A percentile compares a stretch with the other conserved stretches of the same genome.
These are phyloP conservation scores for Crambe crambe DNA, from an alignment of 37 sponge, comb jelly and placozoan genomes.

Conservation along the genomic window DNA sequence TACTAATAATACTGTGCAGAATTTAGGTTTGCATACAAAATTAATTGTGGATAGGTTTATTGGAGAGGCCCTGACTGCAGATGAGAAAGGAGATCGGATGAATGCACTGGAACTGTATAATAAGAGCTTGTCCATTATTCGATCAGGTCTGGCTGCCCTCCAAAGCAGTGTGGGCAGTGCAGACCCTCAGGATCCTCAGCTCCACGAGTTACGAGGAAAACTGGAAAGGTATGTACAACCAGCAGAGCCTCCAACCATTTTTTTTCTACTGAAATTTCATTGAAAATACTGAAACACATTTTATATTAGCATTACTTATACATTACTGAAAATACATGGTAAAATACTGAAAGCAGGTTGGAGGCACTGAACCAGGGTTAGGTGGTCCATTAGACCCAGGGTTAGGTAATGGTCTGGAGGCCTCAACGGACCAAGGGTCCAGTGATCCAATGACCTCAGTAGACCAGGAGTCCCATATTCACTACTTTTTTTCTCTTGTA, in stretches of 20 bases:
- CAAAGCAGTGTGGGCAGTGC: slow-evolving; percentile 10
- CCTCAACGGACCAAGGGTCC: too few species aligned
- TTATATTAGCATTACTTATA: too few species aligned
- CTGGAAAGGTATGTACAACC: slow-evolving; percentile 76
- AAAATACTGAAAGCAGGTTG: too few species aligned
- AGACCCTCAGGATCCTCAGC: neutral
- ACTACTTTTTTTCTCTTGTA: slow-evolving; percentile 2
- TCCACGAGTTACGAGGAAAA: slow-evolving; percentile 26
- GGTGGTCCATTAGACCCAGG: too few species aligned
- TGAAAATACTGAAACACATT: too few species aligned
- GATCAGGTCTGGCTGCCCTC: slow-evolving; percentile 29
- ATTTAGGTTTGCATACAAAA: neutral
- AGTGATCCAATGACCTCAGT: too few species aligned
- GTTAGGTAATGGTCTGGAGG: too few species aligned
- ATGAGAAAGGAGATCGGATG: slow-evolving; percentile 50
- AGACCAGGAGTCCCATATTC: too few species aligned
- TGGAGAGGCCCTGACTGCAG: slow-evolving; percentile 36
- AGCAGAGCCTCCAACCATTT: too few species aligned
- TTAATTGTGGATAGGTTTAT: slow-evolving; percentile 13
- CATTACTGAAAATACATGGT: too few species aligned
- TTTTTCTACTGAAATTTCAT: too few species aligned
- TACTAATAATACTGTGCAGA: neutral
- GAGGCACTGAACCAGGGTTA: too few species aligned
- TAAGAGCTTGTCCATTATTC: slow-evolving; percentile 17
- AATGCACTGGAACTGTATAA: slow-evolving; percentile 61